Evolutionary conservation across 2,797 vertebrate genomes (phyloP).

Genomic region (Toxotes lorentzi): DNA sequence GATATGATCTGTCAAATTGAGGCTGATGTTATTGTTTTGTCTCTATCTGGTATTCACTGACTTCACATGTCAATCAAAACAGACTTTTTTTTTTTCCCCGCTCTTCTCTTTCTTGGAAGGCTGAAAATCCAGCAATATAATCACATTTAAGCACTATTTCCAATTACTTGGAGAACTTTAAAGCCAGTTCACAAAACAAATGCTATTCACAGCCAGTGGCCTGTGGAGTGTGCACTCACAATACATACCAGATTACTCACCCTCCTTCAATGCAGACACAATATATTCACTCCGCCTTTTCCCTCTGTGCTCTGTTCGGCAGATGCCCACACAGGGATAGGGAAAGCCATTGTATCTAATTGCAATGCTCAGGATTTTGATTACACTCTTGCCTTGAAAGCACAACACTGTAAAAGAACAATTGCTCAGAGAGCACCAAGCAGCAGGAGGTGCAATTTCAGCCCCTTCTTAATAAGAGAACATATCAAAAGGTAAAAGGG

Average conservation of each 20-base stretch:
- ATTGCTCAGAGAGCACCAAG: conserved; percentile 84
- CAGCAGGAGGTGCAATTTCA: conserved; percentile 84
- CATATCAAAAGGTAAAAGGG: conserved; percentile 84
- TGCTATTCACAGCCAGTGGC: conserved; percentile 63
- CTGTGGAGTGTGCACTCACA: conserved; percentile 66
- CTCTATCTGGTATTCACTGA: conserved; percentile 70
- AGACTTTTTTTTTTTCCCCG: fast-evolving
- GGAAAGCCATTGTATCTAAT: conserved; percentile 85
- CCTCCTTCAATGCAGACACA: conserved; percentile 75
- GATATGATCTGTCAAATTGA: conserved; percentile 74
- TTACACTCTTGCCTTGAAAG: conserved; percentile 85
- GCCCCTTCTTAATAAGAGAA: conserved; percentile 83
- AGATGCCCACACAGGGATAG: conserved; percentile 83
- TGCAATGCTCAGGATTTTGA: conserved; percentile 85
- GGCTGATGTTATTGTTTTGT: conserved; percentile 77
- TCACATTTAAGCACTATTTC: conserved; percentile 53
- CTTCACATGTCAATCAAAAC: conserved; percentile 70
- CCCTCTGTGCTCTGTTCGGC: conserved; percentile 73
- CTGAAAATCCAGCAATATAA: conserved; percentile 47
- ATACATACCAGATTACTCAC: conserved; percentile 76
- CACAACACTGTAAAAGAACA: conserved; percentile 86
- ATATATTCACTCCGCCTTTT: conserved; percentile 75
- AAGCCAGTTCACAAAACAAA: conserved; percentile 71
- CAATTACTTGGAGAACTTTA: conserved; percentile 59
- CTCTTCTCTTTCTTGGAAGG: conserved; percentile 43